A percentile compares a stretch with the other conserved stretches of the same genome.
These are phyloP conservation scores for Gnathonemus longibarbis DNA, from an alignment of 2,113 vertebrate genomes.

Conservation along the genomic window DNA sequence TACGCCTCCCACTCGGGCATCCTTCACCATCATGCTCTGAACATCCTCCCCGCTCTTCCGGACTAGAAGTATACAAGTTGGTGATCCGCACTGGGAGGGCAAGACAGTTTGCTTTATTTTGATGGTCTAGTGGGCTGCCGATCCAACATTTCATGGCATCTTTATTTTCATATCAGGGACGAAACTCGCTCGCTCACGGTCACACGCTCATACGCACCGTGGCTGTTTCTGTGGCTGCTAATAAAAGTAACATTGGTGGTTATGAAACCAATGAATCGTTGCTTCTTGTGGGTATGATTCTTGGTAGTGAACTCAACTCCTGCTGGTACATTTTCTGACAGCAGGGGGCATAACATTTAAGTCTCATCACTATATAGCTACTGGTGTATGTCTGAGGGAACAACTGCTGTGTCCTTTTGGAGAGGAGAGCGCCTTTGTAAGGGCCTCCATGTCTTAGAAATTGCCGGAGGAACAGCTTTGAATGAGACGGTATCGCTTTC, in stretches of 20 bases:
- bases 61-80: background rate
- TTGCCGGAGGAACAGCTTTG: background rate
- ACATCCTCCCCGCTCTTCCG: background rate
- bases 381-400: background rate
- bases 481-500: background rate
- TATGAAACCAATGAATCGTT: background rate
- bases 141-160: background rate
- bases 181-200: background rate
- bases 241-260: background rate
- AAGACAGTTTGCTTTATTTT: background rate
- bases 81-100: background rate
- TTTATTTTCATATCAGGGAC: background rate
- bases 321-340: background rate
- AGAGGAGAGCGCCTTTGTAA: background rate
- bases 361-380: background rate
- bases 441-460: background rate
- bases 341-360: background rate
- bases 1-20: background rate
- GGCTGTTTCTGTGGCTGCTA: background rate
- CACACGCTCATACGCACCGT: background rate
- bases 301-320: background rate
- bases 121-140: background rate
- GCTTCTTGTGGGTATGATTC: background rate
- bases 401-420: background rate
- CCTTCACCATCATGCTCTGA: background rate